Conservation (phyloP, 2,113 vertebrate genomes). For the Terrapene triunguis region DNA sequence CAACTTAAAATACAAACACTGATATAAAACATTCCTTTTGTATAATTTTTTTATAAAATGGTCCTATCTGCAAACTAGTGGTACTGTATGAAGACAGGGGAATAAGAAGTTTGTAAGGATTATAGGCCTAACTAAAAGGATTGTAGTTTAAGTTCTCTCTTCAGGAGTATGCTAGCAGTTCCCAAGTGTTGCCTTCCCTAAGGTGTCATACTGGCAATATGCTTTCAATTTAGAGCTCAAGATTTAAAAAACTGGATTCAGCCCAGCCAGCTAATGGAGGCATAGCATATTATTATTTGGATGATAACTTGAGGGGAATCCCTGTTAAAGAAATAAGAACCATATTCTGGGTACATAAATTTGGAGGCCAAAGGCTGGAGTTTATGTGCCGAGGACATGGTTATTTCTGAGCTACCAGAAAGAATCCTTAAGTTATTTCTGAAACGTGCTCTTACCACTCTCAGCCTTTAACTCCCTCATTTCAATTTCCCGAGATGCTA, state of each 20-base stretch:
- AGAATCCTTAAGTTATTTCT: neutral
- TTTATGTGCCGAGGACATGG: neutral
- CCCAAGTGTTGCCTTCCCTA: neutral
- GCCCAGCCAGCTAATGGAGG: neutral
- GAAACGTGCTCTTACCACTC: neutral
- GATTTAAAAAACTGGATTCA: slow-evolving; percentile 9
- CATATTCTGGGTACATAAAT: neutral
- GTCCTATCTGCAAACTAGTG: neutral
- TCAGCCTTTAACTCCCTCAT: neutral
- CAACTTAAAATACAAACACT: neutral
- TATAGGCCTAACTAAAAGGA: neutral
- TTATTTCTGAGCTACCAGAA: neutral
- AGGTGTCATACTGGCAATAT: slow-evolving; percentile 18
- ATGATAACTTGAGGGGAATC: neutral
- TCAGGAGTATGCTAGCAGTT: neutral
- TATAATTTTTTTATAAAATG: neutral
- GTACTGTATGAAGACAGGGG: neutral
- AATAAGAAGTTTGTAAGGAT: neutral
- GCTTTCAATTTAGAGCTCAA: neutral
- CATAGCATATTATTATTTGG: neutral
- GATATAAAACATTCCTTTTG: neutral
- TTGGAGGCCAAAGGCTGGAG: neutral
- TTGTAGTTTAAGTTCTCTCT: neutral
- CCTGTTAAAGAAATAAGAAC: neutral
- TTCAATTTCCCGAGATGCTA: neutral